phyloP scores from a whole-genome alignment of 2,113 vertebrate genomes.

The Hippopotamus amphibius region DNA sequence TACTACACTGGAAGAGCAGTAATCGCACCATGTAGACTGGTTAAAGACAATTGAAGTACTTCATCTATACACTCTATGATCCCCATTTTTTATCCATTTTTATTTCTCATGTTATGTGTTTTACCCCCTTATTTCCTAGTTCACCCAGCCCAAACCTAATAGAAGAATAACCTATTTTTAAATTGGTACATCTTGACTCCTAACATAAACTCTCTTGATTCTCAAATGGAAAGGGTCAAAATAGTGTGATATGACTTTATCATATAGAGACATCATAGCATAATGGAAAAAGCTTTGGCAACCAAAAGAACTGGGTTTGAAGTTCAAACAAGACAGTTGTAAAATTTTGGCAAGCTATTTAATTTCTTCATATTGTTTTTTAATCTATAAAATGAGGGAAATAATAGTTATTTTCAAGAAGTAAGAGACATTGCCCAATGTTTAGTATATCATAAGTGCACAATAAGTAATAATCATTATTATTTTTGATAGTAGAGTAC shows the following conservation, averaged over 20 bases:
- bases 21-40: background rate
- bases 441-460: background rate
- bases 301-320: constrained; percentile 22
- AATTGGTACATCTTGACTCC: background rate
- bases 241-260: background rate
- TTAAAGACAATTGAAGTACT: constrained; percentile 34
- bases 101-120: background rate
- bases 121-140: background rate
- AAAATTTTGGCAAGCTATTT: background rate
- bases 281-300: constrained; percentile 35
- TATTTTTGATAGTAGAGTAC: constrained; percentile 9
- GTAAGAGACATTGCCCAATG: background rate
- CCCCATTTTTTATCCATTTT: background rate
- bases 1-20: background rate
- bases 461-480: background rate
- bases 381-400: background rate
- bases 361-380: background rate
- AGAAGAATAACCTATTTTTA: background rate
- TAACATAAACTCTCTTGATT: background rate
- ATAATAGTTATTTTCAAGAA: constrained; percentile 1
- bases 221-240: background rate
- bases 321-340: background rate
- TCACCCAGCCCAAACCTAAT: background rate
- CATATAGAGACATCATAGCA: background rate
- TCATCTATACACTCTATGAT: background rate